These are phyloP conservation scores for Pinctada fucata DNA, from an alignment of 2,888 invertebrate species.

Conservation along the genomic window DNA sequence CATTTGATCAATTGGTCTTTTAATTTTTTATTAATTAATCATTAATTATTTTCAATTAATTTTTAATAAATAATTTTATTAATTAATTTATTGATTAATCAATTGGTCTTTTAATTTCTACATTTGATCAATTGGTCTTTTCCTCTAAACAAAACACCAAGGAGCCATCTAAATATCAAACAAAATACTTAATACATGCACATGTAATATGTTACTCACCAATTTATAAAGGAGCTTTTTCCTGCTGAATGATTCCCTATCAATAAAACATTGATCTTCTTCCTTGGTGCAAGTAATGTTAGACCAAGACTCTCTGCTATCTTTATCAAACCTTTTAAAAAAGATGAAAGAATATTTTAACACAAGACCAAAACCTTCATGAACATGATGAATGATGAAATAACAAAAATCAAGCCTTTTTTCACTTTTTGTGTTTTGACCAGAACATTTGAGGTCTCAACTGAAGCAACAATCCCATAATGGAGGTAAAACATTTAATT, in stretches of 20 bases:
- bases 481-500: background rate
- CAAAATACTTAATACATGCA: too few relatives aligned
- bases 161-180: too few relatives aligned
- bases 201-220: slow-evolving; percentile 76
- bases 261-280: slow-evolving; percentile 80
- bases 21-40: too few relatives aligned
- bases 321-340: slow-evolving; percentile 78
- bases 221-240: slow-evolving; percentile 81
- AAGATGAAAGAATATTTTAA: background rate
- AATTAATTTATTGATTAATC: too few relatives aligned
- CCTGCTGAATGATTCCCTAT: slow-evolving; percentile 82
- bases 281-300: slow-evolving; percentile 78
- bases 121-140: too few relatives aligned
- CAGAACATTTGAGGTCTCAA: background rate
- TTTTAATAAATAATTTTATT: too few relatives aligned
- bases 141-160: too few relatives aligned
- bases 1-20: too few relatives aligned
- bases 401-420: too few relatives aligned
- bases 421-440: too few relatives aligned
- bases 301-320: slow-evolving; percentile 78
- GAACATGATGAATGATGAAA: background rate
- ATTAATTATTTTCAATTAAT: too few relatives aligned
- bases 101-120: too few relatives aligned
- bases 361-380: background rate
- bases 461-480: background rate